Evolutionary conservation across 2,888 invertebrate species (phyloP).

Genomic region (Perizoma affinitatum): DNA sequence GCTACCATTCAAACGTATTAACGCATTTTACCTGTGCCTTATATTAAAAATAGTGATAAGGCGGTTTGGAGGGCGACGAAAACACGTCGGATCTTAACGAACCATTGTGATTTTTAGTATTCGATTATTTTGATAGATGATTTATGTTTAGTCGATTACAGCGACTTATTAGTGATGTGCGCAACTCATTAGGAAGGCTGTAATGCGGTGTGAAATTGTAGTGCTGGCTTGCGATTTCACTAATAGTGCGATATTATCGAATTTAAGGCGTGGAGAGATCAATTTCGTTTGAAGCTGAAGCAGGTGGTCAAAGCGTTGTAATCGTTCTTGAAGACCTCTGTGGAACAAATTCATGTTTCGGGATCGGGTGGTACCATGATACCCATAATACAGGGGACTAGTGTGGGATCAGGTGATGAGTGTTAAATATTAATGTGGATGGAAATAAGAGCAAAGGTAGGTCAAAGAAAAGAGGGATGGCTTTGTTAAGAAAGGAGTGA

Average conservation of each 20-base stretch:
- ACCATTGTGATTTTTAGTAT: slow-evolving; percentile 78
- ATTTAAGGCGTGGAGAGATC: background rate
- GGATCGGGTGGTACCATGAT: too few relatives aligned
- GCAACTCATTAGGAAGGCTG: slow-evolving; percentile 45
- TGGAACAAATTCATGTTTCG: too few relatives aligned
- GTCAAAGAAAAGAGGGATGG: too few relatives aligned
- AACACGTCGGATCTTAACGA: slow-evolving; percentile 68
- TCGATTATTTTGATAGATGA: slow-evolving; percentile 78
- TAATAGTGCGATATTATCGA: slow-evolving; percentile 11
- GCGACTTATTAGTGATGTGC: slow-evolving; percentile 64
- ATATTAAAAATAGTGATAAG: slow-evolving; percentile 80
- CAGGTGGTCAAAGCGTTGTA: too few relatives aligned
- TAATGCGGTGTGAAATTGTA: slow-evolving; percentile 52
- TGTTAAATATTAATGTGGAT: too few relatives aligned
- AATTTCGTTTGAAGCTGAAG: background rate
- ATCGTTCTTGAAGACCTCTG: too few relatives aligned
- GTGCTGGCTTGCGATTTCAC: slow-evolving; percentile 30
- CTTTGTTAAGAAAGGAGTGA: too few relatives aligned
- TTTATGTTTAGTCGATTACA: slow-evolving; percentile 54
- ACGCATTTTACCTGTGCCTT: slow-evolving; percentile 53
- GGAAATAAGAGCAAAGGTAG: too few relatives aligned
- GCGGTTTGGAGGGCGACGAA: slow-evolving; percentile 55
- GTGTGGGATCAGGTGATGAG: too few relatives aligned
- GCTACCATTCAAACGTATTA: slow-evolving; percentile 68
- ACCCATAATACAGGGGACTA: too few relatives aligned